phyloP scores from a whole-genome alignment of 1,140 invertebrate genomes.

The Drosophila bifasciata region DNA sequence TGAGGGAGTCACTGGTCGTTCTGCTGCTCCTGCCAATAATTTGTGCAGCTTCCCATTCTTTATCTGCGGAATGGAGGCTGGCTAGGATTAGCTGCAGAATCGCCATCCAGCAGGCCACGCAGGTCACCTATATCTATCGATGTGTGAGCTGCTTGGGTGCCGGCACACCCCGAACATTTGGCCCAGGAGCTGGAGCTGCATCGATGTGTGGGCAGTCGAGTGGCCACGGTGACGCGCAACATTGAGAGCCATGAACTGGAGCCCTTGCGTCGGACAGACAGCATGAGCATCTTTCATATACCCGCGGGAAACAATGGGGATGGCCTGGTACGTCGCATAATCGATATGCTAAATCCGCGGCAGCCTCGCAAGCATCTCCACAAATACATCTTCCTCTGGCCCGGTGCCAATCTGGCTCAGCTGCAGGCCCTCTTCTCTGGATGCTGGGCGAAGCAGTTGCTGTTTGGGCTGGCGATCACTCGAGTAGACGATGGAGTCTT shows the following conservation, averaged over 20 bases:
- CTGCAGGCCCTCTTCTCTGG: constrained; percentile 45
- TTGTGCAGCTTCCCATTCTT: neutral
- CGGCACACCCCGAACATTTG: neutral
- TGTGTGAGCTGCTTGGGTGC: constrained; percentile 44
- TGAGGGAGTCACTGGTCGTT: constrained; percentile 15
- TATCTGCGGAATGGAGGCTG: constrained; percentile 7
- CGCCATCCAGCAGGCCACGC: constrained; percentile 27
- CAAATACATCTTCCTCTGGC: constrained; percentile 76
- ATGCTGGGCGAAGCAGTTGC: constrained; percentile 58
- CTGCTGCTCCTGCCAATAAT: constrained; percentile 2
- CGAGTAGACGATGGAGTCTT: constrained; percentile 26
- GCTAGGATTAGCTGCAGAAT: constrained; percentile 49
- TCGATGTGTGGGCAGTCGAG: constrained; percentile 37
- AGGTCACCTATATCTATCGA: constrained; percentile 66
- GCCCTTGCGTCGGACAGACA: constrained; percentile 54
- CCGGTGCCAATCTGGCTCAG: constrained; percentile 29
- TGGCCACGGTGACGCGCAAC: constrained; percentile 47
- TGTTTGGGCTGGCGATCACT: constrained; percentile 62
- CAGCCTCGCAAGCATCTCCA: constrained; percentile 62
- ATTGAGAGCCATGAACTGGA: constrained; percentile 50
- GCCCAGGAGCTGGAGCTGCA: constrained; percentile 42
- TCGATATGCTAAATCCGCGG: constrained; percentile 62
- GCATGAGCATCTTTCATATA: constrained; percentile 65
- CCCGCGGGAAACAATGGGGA: constrained; percentile 21
- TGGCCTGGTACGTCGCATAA: constrained; percentile 45